Evolutionary conservation across 1,140 invertebrate species (phyloP), one percentile per base, ranked within the genome.

Genomic region (Megalopta genalis): DNA sequence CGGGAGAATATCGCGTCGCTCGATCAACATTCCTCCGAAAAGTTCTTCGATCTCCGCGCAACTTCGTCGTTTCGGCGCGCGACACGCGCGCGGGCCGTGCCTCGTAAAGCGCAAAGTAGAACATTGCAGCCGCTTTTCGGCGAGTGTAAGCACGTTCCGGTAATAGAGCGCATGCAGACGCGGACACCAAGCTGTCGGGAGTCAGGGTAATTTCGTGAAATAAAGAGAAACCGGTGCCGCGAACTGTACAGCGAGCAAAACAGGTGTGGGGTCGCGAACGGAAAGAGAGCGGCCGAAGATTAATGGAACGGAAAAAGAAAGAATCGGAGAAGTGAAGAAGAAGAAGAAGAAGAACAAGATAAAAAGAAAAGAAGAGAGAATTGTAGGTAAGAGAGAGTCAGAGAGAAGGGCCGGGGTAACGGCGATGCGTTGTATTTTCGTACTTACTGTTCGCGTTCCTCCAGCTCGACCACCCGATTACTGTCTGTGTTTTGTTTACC

Each of bases 371-470:
- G 10, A 16, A 54, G n/a, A 63, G 32, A 54, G 16, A n/a, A 46
- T 7, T 5, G 25, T 25, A 52, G 54, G 52, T 25, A 52, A 63
- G 52, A 49, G 37, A 68, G 57, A 80, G 77, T n/a, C 32, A 32
- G 4, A 32, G 32, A 69, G 63, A 57, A 65, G 4, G 9, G 21
- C 52, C 49, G 21, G 49, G 69, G 64, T 74, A 86, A 87, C 70
- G 67, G 80, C 42, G 84, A 87, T 84, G 79, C 71, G 77, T 78
- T 86, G 81, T 70, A 66, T 73, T 84, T n/a, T 82, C 68, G 90
- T 93, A 96, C 96, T 97, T 96, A 97, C 96, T 97, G 96, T 93
- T 97, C 96, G 89, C 96, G 94, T 93, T 97, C 96, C 92, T 97
- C 96, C 93, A 96, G 93, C 90, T 96, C 95, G 90, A 93, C 91